Base-by-base conservation (phyloP, 2,888 invertebrate genomes). In the Corbicula japonica region DNA sequence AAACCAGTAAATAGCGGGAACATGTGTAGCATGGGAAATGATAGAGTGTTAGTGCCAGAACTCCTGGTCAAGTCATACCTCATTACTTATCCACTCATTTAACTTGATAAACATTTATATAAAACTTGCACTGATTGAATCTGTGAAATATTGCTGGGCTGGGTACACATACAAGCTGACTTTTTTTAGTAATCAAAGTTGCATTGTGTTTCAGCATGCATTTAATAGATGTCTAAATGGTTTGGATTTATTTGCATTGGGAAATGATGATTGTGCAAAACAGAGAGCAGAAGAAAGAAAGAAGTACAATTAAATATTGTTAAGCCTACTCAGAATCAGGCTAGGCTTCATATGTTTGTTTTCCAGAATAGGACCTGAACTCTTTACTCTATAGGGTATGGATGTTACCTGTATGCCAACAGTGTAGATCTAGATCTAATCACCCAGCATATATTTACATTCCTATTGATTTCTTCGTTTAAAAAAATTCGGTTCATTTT, bases 11-110 rank as follows among this genome's bases (percentile, higher is more conserved):
- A 15, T 52, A 26, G 15, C 4, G 28, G 21, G 2, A 52, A 52
- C 12, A 52, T 5, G 5, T 4, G 23, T 2, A 23, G 52, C 21
- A 52, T 6, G 6, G 21, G n/a, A n/a, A n/a, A n/a, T n/a, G n/a
- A n/a, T 6, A 26, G 5, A 23, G 18, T 10, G 52, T 5, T 52
- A 26, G 28, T 3, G 21, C 28, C 15, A 6, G 15, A 3, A 23
- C 18, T 26, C 23, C 23, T 52, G 5, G 6, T 52, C 12, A 10
- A 26, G 65, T 50, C 52, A 65, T 52, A 50, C 65, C 28, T 38
- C 65, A 65, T 65, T 65, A 34, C 35, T 35, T 38, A 32, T 21
- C n/a, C 34, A 52, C 38, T 65, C 50, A 52, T 34, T 65, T 65
- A 2, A n/a, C 23, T 50, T 38, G 65, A 65, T 65, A 65, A 65